Percentiles rank a stretch among this genome's conserved stretches.
These are phyloP conservation scores for Pararge aegeria DNA, from an alignment of 1,140 invertebrate species.

Conservation along the genomic window DNA sequence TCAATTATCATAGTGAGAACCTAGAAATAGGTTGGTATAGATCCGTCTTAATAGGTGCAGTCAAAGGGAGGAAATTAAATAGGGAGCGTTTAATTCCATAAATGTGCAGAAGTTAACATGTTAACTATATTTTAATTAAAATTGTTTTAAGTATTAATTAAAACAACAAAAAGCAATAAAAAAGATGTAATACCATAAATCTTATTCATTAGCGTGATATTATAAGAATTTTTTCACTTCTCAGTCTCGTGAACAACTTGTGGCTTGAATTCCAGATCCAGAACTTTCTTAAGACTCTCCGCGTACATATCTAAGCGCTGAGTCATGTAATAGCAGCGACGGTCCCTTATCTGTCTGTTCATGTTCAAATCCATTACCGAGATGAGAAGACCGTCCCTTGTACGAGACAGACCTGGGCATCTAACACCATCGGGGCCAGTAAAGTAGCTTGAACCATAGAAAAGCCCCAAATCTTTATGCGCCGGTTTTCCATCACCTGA, in stretches of 20 bases:
- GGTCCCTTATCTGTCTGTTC: conserved; percentile 96
- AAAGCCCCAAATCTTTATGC: conserved; percentile 96
- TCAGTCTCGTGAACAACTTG: conserved; percentile 67
- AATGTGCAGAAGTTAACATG: too few species aligned
- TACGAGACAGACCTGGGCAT: conserved; percentile 94
- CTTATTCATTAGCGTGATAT: not conserved
- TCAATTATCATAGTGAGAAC: too few species aligned
- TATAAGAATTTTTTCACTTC: conserved; percentile 33
- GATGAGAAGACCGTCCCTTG: conserved; percentile 93
- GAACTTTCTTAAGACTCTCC: conserved; percentile 70
- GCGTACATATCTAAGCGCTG: conserved; percentile 96
- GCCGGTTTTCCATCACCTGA: conserved; percentile 95
- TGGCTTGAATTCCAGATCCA: conserved; percentile 65
- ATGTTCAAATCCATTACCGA: conserved; percentile 96
- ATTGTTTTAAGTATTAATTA: too few species aligned
- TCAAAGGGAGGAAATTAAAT: too few species aligned
- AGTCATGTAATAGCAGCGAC: conserved; percentile 98
- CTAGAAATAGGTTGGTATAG: too few species aligned
- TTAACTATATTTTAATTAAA: too few species aligned
- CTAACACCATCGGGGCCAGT: conserved; percentile 95
- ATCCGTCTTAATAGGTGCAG: too few species aligned
- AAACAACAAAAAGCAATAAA: too few species aligned
- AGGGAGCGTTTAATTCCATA: too few species aligned
- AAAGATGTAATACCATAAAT: too few species aligned
- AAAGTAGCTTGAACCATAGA: conserved; percentile 98